Evolutionary conservation across 2,113 vertebrate species (phyloP), one percentile per base, ranked within the genome.

Genomic region (Panurus biarmicus): DNA sequence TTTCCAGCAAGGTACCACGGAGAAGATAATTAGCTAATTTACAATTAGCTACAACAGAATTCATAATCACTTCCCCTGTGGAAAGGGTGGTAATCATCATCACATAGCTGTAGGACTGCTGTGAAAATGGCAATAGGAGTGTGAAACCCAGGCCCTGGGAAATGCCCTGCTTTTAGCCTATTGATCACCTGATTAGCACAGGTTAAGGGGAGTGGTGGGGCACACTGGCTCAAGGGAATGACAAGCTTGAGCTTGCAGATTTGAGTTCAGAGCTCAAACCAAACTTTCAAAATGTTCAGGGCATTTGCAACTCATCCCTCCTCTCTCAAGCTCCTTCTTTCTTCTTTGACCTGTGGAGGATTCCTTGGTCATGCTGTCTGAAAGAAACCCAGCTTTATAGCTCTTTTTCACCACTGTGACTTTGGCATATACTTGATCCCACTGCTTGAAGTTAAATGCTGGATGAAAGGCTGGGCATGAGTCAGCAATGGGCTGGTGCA

Each of bases 1-100:
- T 96, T 95, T 95, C 87, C 72, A 90, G 91, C 82, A 97, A 96
- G 93, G 91, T 94, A 90, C 82, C 67, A 93, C 0, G 2, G 56
- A 96, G 82, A 95, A 95, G 87, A 94, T 96, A 97, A 97, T 95
- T 96, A 96, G 60, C 87, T 97, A 95, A 97, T 95, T 96, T 95
- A 95, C 87, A 95, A 95, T 96, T 96, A 96, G 85, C 85, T 95
- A 91, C 94, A 94, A 97, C 85, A 94, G 93, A 93, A 95, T 97
- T 88, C 4, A 36, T 91, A 97, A 95, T 95, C n/a, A 64, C 79
- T 96, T 97, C 92, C 93, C 87, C 87, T 88, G 87, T 96, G 90
- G 85, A 95, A 97, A 95, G 79, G 69, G 67, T 47, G 80, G 82
- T 93, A 95, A 96, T 97, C 95, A 93, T 94, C 91, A 97, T 95